Conservation (phyloP, 2,113 vertebrate species). For the Mus musculus region DNA sequence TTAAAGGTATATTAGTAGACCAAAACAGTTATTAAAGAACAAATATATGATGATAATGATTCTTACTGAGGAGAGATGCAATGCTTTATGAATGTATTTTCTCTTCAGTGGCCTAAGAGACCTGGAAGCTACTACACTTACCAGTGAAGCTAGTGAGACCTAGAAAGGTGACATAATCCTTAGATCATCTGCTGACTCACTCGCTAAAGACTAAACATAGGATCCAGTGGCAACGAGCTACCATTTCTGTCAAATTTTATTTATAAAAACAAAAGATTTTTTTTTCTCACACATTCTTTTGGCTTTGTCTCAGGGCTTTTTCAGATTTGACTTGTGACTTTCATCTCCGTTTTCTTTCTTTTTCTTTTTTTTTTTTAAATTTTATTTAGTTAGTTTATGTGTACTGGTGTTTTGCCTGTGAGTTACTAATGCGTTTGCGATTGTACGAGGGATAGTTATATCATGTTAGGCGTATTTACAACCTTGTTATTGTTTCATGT, state of each 20-base stretch:
- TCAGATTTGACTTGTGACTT: background rate
- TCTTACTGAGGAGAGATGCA: background rate
- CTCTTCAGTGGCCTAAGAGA: background rate
- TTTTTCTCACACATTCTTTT: background rate
- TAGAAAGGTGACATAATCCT: background rate
- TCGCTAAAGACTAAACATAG: constrained; percentile 47
- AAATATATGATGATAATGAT: background rate
- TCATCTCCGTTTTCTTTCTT: too few species aligned
- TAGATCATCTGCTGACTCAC: background rate
- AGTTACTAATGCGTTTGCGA: too few species aligned
- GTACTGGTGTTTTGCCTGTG: too few species aligned
- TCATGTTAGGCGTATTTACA: too few species aligned
- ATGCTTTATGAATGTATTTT: constrained; percentile 29
- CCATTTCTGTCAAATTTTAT: constrained; percentile 47
- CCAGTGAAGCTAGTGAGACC: background rate
- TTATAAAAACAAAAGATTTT: background rate
- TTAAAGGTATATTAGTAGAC: background rate
- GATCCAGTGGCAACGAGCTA: background rate
- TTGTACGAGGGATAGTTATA: too few species aligned
- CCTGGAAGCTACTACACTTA: background rate
- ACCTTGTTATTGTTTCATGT: too few species aligned
- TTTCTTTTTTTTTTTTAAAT: too few species aligned
- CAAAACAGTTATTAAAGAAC: constrained; percentile 32
- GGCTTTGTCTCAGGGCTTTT: background rate
- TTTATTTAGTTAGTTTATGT: too few species aligned